Base-by-base conservation (phyloP, 2,113 vertebrate genomes). In the Bagarius yarrelli region DNA sequence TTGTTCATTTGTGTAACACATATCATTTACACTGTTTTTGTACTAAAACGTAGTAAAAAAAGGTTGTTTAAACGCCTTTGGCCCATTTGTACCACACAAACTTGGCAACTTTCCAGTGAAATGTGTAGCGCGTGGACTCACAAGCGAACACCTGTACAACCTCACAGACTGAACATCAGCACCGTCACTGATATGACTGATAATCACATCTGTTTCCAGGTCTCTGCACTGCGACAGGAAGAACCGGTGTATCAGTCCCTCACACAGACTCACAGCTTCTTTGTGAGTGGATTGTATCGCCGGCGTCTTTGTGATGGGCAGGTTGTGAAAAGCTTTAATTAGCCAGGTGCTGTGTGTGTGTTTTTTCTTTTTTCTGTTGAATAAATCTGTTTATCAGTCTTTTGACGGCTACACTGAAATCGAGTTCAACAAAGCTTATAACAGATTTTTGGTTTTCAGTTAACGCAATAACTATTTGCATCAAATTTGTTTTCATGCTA, bases 281-380 rank as follows among this genome's bases (percentile, higher is more conserved):
- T 57, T 66, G 61, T 61, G 69, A 44, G 63, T 57, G 66, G 44
- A 36, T 63, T 21, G 44, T 30, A 67, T 60, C n/a, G 72, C 64
- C 34, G 27, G 40, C 14, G 32, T 81, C 67, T 60, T 23, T 36
- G 52, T 81, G 55, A 81, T n/a, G 40, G 40, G 32, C 79, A 71
- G 36, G 64, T 32, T 50, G 36, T 81, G 27, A 5, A 19, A 73
- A 57, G 36, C 53, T 67, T 52, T 79, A 79, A 66, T 74, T 74
- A 78, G 36, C 75, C 23, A 21, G 19, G n/a, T 78, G 40, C 70
- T 25, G 50, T 34, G 69, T 32, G 30, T 60, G 47, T 32, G 1
- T 61, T 30, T 25, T 59, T 25, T 34, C 36, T 16, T 70, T 27
- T 32, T 15, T 1, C 78, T 55, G 44, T 80, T 63, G 66, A 55